Evolutionary conservation across 2,113 vertebrate species (phyloP), one percentile per base, ranked within the genome.

Genomic region (Arvicanthis niloticus): DNA sequence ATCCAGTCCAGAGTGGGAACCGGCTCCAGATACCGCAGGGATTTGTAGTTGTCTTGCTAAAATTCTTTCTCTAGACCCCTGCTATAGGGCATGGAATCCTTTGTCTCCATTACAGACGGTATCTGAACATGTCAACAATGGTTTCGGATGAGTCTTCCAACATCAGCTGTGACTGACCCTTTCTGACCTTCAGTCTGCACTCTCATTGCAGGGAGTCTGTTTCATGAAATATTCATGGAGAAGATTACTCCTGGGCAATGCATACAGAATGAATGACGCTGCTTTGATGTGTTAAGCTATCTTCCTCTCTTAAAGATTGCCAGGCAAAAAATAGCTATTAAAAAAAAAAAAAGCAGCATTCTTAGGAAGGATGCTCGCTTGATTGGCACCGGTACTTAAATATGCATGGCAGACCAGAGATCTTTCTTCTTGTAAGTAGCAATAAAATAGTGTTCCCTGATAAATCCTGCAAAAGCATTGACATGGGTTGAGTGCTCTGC

Each of bases 211-310:
- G 0, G 96, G 94, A 95, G 89, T 4, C 13, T 92, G 87, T 92
- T 96, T 95, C 95, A 97, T 98, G 95, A 97, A 97, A 98, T 97
- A 98, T 98, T 97, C 96, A 98, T 98, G 90, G 80, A 76, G 94
- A 95, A 37, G 53, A 82, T 93, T 93, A 95, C 88, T 97, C 67
- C 45, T 88, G 87, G 97, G 96, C 68, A 86, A 68, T 10, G 40
- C 94, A 80, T 94, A 56, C 75, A 91, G 31, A 78, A 95, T 96
- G 97, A 96, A 93, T 84, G 94, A 96, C 97, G 97, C 94, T 93
- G 10, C 98, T 97, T 97, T 98, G 89, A 96, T 96, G 96, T 97
- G 97, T 97, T 98, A 97, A 94, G 92, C 97, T 86, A 85, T 96
- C 96, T 97, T 95, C 96, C 94, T 97, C 94, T 51, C 90, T 98